phyloP scores from a whole-genome alignment of 2,888 invertebrate genomes.

The Chaitophorus viminalis region DNA sequence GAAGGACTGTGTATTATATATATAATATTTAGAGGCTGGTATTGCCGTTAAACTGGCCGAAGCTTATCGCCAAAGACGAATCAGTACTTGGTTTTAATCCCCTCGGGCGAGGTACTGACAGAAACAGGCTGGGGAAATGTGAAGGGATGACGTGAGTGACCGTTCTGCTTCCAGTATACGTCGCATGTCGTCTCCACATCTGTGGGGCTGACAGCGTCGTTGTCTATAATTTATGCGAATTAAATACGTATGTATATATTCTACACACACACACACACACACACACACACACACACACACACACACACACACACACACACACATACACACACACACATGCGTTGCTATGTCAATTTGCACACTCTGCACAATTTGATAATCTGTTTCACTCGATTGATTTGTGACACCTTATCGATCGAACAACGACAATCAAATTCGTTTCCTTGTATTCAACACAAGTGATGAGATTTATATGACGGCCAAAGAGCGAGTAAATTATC shows the following conservation, averaged over 20 bases:
- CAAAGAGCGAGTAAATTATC: background rate
- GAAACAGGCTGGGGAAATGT: background rate
- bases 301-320: background rate
- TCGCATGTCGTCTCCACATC: background rate
- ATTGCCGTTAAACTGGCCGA: background rate
- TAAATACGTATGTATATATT: background rate
- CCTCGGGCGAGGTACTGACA: background rate
- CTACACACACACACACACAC: background rate
- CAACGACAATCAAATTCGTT: background rate
- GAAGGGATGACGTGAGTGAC: background rate
- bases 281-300: background rate
- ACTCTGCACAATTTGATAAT: background rate
- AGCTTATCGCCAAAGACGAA: constrained; percentile 23
- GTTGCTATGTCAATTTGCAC: constrained; percentile 34
- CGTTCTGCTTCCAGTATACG: background rate
- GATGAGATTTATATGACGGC: background rate
- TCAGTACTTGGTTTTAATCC: background rate
- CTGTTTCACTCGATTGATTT: constrained; percentile 16
- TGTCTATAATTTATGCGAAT: constrained; percentile 38
- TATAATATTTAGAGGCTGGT: background rate
- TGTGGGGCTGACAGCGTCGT: background rate
- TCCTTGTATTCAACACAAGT: background rate
- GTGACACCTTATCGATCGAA: background rate
- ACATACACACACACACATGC: background rate
- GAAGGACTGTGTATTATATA: background rate